Base-by-base conservation (phyloP, 2,113 vertebrate species). In the Rhizomys pruinosus region DNA sequence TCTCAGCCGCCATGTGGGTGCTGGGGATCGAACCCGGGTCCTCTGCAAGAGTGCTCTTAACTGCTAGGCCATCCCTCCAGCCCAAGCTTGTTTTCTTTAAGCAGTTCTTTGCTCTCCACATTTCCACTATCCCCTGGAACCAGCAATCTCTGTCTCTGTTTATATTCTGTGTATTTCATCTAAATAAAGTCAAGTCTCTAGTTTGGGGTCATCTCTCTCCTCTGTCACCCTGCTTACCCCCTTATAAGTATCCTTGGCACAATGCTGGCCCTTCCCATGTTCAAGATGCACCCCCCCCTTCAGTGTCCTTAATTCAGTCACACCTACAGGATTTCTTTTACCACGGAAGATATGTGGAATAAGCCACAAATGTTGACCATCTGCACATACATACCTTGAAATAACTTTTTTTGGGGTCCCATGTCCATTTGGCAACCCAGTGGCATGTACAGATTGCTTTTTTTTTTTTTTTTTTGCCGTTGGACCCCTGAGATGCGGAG, bases 41-140 rank as follows among this genome's bases (percentile, higher is more conserved):
- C n/a, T n/a, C n/a, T n/a, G n/a, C n/a, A n/a, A n/a, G n/a, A n/a
- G n/a, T n/a, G n/a, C n/a, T n/a, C n/a, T n/a, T n/a, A n/a, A n/a
- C n/a, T n/a, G n/a, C n/a, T n/a, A n/a, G n/a, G n/a, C n/a, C n/a
- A n/a, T n/a, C n/a, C n/a, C n/a, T n/a, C n/a, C n/a, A n/a, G n/a
- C n/a, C n/a, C n/a, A n/a, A n/a, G n/a, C n/a, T n/a, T n/a, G n/a
- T n/a, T 17, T 20, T 3, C 57, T 15, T 15, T 4, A 37, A 6
- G 29, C 5, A 52, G 32, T 37, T 8, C 0, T 10, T 29, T 37
- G 22, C 57, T 7, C 11, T 16, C 32, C 10, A 34, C 34, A 4
- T 59, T 7, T 3, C 34, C 22, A 5, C 13, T 1, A 1, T 9
- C 64, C 61, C 57, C 59, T 68, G 0, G 10, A 25, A 1, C 27